Percentiles rank a stretch among this genome's conserved stretches.
These are phyloP conservation scores for Aporophyla nigra DNA, from an alignment of 2,888 invertebrate species.

Conservation along the genomic window DNA sequence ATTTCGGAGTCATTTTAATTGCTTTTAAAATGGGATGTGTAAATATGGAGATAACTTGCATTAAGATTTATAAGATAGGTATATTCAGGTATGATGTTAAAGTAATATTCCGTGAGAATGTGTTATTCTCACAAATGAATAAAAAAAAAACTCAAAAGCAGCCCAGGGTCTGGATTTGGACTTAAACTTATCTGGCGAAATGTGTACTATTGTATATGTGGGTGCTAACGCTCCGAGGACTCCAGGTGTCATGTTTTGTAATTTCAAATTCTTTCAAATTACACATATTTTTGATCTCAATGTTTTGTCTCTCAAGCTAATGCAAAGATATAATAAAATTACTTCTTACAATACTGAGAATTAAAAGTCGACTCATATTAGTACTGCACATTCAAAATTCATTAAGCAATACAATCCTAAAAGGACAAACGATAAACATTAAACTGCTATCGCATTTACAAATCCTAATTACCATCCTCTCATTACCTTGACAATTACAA, in stretches of 20 bases:
- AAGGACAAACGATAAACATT: constrained; percentile 37
- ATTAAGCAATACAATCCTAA: constrained; percentile 5
- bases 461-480: constrained; percentile 33
- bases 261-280: background rate
- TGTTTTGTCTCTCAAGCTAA: background rate
- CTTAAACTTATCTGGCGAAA: background rate
- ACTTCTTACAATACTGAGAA: background rate
- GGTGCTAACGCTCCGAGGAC: too few relatives aligned
- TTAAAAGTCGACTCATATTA: too few relatives aligned
- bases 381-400: constrained; percentile 7
- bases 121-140: background rate
- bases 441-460: background rate
- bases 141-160: background rate
- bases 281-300: too few relatives aligned
- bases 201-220: background rate
- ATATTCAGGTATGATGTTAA: background rate
- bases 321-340: background rate
- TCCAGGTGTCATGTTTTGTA: background rate
- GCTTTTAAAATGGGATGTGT: constrained; percentile 7
- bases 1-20: constrained; percentile 7
- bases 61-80: constrained; percentile 13
- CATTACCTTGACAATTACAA: constrained; percentile 41
- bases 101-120: background rate
- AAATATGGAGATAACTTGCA: constrained; percentile 4
- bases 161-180: background rate